Evolutionary conservation across 2,113 vertebrate species (phyloP).

Genomic region (Rhagologus leucostigma): DNA sequence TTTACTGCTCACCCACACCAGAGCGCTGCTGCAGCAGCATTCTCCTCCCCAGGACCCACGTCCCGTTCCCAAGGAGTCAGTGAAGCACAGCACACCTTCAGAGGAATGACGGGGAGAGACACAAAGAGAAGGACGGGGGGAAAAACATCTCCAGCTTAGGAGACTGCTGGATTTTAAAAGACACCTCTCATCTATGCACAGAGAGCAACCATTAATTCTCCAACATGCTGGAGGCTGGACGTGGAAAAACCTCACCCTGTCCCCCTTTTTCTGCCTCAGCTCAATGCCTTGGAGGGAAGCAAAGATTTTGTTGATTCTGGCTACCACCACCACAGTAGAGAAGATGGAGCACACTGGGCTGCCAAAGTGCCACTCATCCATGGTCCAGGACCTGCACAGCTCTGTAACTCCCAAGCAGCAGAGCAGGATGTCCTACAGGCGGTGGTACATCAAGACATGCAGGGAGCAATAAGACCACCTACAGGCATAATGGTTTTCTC

Average conservation of each 20-base stretch:
- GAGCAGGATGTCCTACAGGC: accelerated
- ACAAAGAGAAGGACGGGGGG: not conserved
- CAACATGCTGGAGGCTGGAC: not conserved
- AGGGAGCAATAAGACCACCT: not conserved
- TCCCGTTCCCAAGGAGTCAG: not conserved
- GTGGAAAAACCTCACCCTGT: not conserved
- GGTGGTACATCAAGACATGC: accelerated
- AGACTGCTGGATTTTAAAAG: not conserved
- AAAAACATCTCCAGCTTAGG: not conserved
- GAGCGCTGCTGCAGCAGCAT: not conserved
- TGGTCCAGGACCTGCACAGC: not conserved
- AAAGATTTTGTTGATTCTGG: not conserved
- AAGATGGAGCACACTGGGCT: not conserved
- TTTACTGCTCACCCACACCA: not conserved
- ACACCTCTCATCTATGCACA: not conserved
- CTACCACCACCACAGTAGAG: not conserved
- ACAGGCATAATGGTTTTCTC: accelerated
- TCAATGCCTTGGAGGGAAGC: not conserved
- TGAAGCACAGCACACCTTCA: not conserved
- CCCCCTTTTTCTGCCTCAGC: not conserved
- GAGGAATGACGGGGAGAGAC: not conserved
- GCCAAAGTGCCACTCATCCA: not conserved
- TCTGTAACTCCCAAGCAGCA: not conserved
- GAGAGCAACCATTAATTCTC: not conserved
- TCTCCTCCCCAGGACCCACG: not conserved